These are phyloP conservation scores for Exaiptasia diaphana DNA, from an alignment of 64 coral and sea anemone genomes.

Conservation along the genomic window DNA sequence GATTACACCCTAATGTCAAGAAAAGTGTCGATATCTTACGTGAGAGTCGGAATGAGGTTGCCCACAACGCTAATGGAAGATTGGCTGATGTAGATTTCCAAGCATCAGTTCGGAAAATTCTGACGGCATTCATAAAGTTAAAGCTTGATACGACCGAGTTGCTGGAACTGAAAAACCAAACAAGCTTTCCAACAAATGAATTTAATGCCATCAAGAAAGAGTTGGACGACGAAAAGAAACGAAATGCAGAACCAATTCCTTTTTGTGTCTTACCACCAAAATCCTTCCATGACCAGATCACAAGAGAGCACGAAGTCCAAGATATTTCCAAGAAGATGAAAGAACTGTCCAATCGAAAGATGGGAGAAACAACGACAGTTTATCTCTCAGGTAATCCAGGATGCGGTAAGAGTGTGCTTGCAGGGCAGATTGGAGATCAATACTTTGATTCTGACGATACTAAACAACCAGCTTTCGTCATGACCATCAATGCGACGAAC, in stretches of 20 bases:
- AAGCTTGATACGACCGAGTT: slow-evolving; percentile 4
- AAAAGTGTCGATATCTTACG: slow-evolving; percentile 11
- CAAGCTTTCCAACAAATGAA: slow-evolving; percentile 46
- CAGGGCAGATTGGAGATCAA: slow-evolving; percentile 11
- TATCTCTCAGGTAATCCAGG: slow-evolving; percentile 12
- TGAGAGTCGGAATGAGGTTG: slow-evolving; percentile 39
- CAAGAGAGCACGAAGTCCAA: not conserved
- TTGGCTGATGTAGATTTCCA: slow-evolving; percentile 14
- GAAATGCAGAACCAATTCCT: slow-evolving; percentile 4
- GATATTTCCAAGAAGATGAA: not conserved
- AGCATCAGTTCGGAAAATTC: not conserved
- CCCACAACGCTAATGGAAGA: slow-evolving; percentile 19
- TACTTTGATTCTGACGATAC: not conserved
- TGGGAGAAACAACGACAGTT: not conserved
- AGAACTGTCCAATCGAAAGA: not conserved
- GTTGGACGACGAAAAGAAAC: slow-evolving; percentile 18
- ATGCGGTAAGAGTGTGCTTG: slow-evolving; percentile 6
- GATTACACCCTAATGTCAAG: too few species aligned
- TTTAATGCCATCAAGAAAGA: slow-evolving; percentile 8
- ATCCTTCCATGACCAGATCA: not conserved
- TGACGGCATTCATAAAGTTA: slow-evolving; percentile 1
- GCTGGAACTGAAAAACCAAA: slow-evolving; percentile 38
- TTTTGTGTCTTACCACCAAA: slow-evolving; percentile 16
- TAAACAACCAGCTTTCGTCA: not conserved
- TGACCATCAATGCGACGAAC: not conserved